Evolutionary conservation across 1,140 invertebrate species (phyloP), one percentile per base, ranked within the genome.

Genomic region (Papilio helenus): DNA sequence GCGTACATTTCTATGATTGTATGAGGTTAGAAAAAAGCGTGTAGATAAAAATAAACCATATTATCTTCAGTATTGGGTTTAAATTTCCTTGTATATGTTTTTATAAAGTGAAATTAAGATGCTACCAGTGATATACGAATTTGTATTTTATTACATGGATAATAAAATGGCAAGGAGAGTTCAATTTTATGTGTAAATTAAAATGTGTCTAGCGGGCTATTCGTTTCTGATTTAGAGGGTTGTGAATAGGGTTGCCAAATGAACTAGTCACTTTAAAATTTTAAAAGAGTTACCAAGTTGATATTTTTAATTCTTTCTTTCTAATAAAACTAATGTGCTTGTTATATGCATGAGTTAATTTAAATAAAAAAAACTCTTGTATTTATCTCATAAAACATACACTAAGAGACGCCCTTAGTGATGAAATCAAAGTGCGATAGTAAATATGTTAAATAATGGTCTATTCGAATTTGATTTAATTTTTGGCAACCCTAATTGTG

Each of bases 1-100:
- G 87, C 82, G 83, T 89, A 83, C 84, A 88, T 90, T 92, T 89
- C 88, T 89, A 88, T 89, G 86, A 92, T 88, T 92, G 89, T 90
- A 81, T 83, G 74, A 74, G 72, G 55, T 72, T 80, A 73, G n/a
- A 23, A 73, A 76, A 8, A 68, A 80, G 74, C 79, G 51, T 51
- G 8, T 77, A 34, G 72, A 78, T 55, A 20, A 65, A 79, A 65
- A 29, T 26, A 73, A 80, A 76, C 78, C 68, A 34, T 76, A 72
- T 79, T 49, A 79, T 86, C 87, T n/a, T n/a, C n/a, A n/a, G n/a
- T n/a, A n/a, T 88, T 88, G 82, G 72, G 85, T 85, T 68, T 68
- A 72, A 55, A 76, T 71, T 83, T 10, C n/a, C 55, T 18, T 74
- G 58, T 80, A 39, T 29, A 12, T 78, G 10, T 72, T 51, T 2